Evolutionary conservation across 2,888 invertebrate species (phyloP), one percentile per base, ranked within the genome.

Genomic region (Esperia sulphurella): DNA sequence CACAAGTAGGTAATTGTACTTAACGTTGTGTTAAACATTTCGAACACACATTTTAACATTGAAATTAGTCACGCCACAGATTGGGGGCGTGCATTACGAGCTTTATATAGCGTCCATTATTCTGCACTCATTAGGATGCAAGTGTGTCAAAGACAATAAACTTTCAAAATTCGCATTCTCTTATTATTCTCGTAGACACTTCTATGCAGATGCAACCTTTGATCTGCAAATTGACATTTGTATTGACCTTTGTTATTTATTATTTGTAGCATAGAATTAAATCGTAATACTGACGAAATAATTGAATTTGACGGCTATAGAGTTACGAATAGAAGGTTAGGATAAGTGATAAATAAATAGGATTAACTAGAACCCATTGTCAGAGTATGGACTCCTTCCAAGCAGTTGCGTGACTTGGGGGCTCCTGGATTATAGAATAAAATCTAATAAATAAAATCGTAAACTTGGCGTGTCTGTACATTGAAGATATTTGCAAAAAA

Each of bases 131-230:
- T 63, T 64, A 63, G 42, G 51, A 68, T 71, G 73, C 55, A 77
- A 63, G 53, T 73, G 49, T 76, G 74, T 69, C 73, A 74, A 63
- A 73, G 52, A 74, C 75, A 75, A 76, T 69, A 50, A 65, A 66
- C 72, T 76, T 76, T 78, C 69, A 64, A 71, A 65, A 65, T 58
- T 21, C 60, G 51, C 43, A 53, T 63, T 63, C 61, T 51, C 50
- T 45, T 43, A 35, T 35, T 35, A 10, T n/a, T n/a, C n/a, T 8
- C 3, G 7, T 40, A 21, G 8, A 12, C 6, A n/a, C n/a, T 30
- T 41, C 29, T 42, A 43, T 43, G 43, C 33, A 43, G 43, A 33
- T 33, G 14, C 41, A 30, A 41, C 41, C 41, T 41, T 30, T 41
- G 28, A 21, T 41, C 14, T 12, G 8, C n/a, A 35, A 35, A 35